Base-by-base conservation (phyloP, 2,797 vertebrate genomes). In the Mus minutoides region DNA sequence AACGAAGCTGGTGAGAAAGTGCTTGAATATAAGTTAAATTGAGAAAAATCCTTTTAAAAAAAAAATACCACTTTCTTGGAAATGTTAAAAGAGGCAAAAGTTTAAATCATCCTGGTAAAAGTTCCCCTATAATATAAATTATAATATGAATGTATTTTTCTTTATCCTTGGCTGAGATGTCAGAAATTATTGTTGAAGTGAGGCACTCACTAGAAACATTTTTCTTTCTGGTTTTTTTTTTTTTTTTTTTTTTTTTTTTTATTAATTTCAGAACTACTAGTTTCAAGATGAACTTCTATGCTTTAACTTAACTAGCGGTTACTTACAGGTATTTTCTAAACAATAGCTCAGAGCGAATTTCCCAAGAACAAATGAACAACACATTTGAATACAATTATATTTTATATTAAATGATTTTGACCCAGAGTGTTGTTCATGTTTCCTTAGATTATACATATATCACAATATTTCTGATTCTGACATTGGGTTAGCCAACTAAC, bases 381-480 rank as follows among this genome's bases (percentile, higher is more conserved):
- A 5, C 88, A 9, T 91, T 5, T 93, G 71, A 12, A 9, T 54
- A 19, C 52, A 91, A 95, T 96, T 94, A 73, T 78, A 49, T n/a
- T 67, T 11, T 77, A 79, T 83, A 40, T 17, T 75, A 7, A 21
- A 90, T 95, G 46, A 71, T 75, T 97, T 62, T 88, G 17, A 95
- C 67, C 69, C 17, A 43, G 40, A 92, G 58, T 94, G 22, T 26
- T 82, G 7, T 1, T 62, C 60, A 92, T 56, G 31, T 86, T 93
- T 91, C 24, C 16, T 80, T 91, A 94, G 76, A 94, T 90, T 88
- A 86, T 87, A 3, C 16, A 40, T 26, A 78, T 24, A 46, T 1
- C 0, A 96, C 88, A 91, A 8, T 91, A 88, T 88, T 97, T 79
- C 76, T 83, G 92, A 13, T 52, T 94, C 29, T 90, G 34, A 62